Evolutionary conservation across 2,888 invertebrate genomes (phyloP), one percentile per base, ranked within the genome.

Genomic region (Athripsodes cinereus): DNA sequence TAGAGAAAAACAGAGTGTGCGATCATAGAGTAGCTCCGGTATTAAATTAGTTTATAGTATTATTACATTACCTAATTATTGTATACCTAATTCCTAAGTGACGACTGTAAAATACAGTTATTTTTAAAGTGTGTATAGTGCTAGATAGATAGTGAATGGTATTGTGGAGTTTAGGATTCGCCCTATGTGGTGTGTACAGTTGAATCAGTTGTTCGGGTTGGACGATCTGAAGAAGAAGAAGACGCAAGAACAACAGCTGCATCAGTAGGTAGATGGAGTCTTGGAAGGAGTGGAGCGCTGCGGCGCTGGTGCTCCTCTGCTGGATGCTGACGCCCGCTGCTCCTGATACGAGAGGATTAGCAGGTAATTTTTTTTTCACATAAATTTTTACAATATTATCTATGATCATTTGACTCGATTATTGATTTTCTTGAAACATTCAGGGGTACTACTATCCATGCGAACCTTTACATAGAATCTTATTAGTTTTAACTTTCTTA

Each of bases 261-360:
- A 21, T 20, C 19, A 35, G 40, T 21, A 19, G 18, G 53, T 21
- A 49, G 48, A 44, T 52, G 52, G 58, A 46, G 31, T 21, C 53
- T 53, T 51, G 58, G 48, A 50, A 48, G 52, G 51, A 48, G 52
- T 44, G 49, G 51, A 52, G 57, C 31, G 58, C 31, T 18, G 56
- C 47, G 61, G 60, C 18, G 51, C 52, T 40, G 58, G 46, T 35
- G 50, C 31, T 18, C 48, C 31, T 26, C 35, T 59, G 50, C 47
- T 56, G 53, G 53, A 21, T 59, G 47, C 56, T 61, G 47, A 53
- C 51, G 19, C 53, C 56, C 44, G 57, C 57, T 26, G 56, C 53
- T 18, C 53, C 61, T 11, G 59, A 59, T 26, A 61, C 59, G 52
- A 57, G 57, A 50, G 59, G 57, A 53, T 55, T 62, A 51, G 40